Conservation (phyloP, 2,888 invertebrate genomes). For the Leptothorax acervorum region DNA sequence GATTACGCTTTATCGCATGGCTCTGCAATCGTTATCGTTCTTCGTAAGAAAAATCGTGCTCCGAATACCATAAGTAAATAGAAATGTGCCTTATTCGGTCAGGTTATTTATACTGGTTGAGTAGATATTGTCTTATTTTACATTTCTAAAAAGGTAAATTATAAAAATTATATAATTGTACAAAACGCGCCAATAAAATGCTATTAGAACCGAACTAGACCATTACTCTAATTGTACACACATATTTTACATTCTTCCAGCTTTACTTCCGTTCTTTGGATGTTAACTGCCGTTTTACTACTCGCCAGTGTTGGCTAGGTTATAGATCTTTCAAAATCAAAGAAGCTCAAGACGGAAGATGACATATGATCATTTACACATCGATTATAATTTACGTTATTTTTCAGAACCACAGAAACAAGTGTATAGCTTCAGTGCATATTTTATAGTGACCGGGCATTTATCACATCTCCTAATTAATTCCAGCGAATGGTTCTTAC, state of each 20-base stretch:
- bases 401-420: neutral
- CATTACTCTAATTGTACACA: neutral
- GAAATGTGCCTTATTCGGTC: too few relatives aligned
- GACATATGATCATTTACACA: neutral
- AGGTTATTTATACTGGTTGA: neutral
- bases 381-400: neutral
- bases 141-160: neutral
- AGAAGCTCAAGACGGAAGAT: neutral
- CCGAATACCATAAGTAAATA: neutral
- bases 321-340: neutral
- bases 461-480: constrained; percentile 8
- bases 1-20: neutral
- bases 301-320: neutral
- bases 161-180: neutral
- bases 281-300: constrained; percentile 3
- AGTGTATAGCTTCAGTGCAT: neutral
- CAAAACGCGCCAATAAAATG: neutral
- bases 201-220: neutral
- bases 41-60: neutral
- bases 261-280: neutral
- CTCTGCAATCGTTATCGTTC: neutral
- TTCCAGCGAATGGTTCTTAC: neutral
- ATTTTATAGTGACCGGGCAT: neutral
- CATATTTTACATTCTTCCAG: neutral
- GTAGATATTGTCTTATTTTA: neutral